Percentiles rank a stretch among this genome's conserved stretches.
phyloP scores from a whole-genome alignment of 2,113 vertebrate genomes.

The Pungitius pungitius region DNA sequence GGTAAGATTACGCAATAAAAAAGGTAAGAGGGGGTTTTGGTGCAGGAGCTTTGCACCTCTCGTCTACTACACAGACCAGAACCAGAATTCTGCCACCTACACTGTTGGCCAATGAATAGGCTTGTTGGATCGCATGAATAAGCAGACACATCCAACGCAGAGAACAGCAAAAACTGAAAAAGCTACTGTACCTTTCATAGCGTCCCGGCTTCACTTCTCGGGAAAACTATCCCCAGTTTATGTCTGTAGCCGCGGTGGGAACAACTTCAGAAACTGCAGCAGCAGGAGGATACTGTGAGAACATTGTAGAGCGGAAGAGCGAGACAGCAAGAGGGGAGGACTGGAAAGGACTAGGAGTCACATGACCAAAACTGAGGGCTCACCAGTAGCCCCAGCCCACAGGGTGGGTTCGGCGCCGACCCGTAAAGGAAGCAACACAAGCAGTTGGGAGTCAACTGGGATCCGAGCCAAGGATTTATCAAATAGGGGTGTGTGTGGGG shows the following conservation, averaged over 20 bases:
- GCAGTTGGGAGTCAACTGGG: slow-evolving; percentile 14
- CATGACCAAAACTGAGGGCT: slow-evolving; percentile 32
- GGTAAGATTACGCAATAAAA: not conserved
- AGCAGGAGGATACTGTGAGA: not conserved
- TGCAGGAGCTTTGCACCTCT: not conserved
- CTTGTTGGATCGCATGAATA: slow-evolving; percentile 45
- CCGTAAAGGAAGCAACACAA: slow-evolving; percentile 27
- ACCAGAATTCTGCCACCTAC: not conserved
- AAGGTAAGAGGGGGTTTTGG: not conserved
- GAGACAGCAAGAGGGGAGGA: slow-evolving; percentile 30
- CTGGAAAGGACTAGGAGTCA: slow-evolving; percentile 34
- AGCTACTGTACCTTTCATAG: slow-evolving; percentile 57
- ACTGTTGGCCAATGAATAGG: slow-evolving; percentile 9
- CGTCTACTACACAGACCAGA: slow-evolving; percentile 39
- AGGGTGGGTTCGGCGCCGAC: slow-evolving; percentile 31
- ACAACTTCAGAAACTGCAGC: not conserved
- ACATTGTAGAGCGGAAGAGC: not conserved
- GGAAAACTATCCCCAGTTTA: not conserved
- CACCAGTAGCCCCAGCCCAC: slow-evolving; percentile 53
- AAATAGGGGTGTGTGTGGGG: not conserved
- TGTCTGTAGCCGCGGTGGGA: slow-evolving; percentile 8
- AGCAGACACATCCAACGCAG: slow-evolving; percentile 10
- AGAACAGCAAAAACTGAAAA: not conserved
- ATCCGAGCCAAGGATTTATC: slow-evolving; percentile 5
- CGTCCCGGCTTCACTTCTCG: not conserved